Percentiles rank a stretch among this genome's conserved stretches.
These are phyloP conservation scores for Tokudaia tokunoshimensis DNA, from an alignment of 2,797 vertebrate species.

Conservation along the genomic window DNA sequence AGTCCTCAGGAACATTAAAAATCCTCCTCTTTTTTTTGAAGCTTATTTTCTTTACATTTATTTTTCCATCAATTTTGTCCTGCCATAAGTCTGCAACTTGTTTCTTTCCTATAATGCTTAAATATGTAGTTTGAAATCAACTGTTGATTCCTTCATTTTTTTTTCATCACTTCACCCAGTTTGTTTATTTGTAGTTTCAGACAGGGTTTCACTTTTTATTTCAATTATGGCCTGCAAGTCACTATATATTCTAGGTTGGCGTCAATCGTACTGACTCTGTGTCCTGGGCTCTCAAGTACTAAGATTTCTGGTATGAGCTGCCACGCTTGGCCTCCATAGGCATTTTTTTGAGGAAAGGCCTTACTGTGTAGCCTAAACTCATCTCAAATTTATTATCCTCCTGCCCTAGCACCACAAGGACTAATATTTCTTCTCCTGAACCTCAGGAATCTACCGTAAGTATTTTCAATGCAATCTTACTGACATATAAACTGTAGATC, in stretches of 20 bases:
- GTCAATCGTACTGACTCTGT: neutral
- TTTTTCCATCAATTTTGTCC: constrained; percentile 51
- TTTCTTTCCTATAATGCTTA: constrained; percentile 33
- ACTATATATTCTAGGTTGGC: neutral
- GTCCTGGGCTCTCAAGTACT: neutral
- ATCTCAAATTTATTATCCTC: neutral
- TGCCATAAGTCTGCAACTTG: constrained; percentile 39
- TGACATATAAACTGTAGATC: neutral
- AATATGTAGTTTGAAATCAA: constrained; percentile 47
- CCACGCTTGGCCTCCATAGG: neutral
- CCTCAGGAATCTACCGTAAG: neutral
- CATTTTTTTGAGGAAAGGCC: neutral
- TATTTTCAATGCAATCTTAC: constrained; percentile 28
- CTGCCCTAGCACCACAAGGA: neutral
- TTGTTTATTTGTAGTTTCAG: neutral
- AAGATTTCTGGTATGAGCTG: neutral
- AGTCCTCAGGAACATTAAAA: constrained; percentile 61
- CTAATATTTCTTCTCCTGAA: neutral
- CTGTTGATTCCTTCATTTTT: neutral
- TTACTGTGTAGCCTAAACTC: neutral
- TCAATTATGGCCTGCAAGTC: neutral
- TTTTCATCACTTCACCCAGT: neutral
- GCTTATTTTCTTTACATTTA: constrained; percentile 21
- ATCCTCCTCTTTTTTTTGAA: neutral
- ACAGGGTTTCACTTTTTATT: neutral